Percentiles rank a stretch among this genome's conserved stretches.
Conservation (phyloP, 2,888 invertebrate species). For the Folsomia manolachei region DNA sequence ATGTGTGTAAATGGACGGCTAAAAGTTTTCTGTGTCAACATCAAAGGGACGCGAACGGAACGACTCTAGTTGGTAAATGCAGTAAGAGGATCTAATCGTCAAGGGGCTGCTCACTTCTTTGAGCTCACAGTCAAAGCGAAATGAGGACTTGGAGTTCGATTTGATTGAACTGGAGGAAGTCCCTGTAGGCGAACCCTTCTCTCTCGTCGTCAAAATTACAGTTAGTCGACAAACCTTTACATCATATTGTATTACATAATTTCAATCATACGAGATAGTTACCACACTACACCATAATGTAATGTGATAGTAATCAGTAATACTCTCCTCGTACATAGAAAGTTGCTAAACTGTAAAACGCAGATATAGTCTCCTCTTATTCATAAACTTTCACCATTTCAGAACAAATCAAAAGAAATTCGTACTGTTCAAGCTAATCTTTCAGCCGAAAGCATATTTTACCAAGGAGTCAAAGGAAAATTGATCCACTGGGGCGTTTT, state of each 20-base stretch:
- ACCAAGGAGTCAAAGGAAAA: constrained; percentile 71
- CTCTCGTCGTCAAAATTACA: constrained; percentile 65
- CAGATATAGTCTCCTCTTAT: too few species aligned
- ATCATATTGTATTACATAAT: background rate
- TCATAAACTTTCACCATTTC: too few species aligned
- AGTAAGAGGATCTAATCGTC: constrained; percentile 64
- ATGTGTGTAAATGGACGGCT: too few species aligned
- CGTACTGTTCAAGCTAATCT: constrained; percentile 67
- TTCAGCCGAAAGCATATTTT: constrained; percentile 69
- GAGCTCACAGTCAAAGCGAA: constrained; percentile 59
- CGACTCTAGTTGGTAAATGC: constrained; percentile 72
- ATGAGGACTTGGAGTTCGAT: constrained; percentile 65
- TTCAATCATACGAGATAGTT: background rate
- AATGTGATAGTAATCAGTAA: too few species aligned
- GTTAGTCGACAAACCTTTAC: constrained; percentile 52
- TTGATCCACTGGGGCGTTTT: constrained; percentile 64
- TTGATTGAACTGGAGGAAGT: constrained; percentile 67
- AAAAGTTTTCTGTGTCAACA: too few species aligned
- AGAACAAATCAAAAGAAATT: constrained; percentile 53
- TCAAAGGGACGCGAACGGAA: constrained; percentile 65
- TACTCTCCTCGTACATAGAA: too few species aligned
- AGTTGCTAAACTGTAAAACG: too few species aligned
- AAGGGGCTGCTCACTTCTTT: constrained; percentile 64
- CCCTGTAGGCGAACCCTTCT: constrained; percentile 68
- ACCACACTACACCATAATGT: too few species aligned